Conservation (phyloP, 2,888 invertebrate species). For the Cheiracanthium punctorium region DNA sequence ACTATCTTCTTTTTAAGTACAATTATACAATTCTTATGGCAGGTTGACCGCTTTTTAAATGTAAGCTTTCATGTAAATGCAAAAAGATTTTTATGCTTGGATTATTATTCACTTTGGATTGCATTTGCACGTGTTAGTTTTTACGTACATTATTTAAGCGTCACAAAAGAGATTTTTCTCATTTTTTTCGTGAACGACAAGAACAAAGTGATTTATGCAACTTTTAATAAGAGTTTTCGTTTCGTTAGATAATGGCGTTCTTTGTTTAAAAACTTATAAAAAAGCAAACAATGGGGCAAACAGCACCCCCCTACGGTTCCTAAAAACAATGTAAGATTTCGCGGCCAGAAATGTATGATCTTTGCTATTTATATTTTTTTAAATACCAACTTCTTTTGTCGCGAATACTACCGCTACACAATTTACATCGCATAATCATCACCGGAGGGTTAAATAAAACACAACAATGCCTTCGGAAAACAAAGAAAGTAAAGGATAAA, state of each 20-base stretch:
- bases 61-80: too few relatives aligned
- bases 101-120: too few relatives aligned
- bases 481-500: not conserved
- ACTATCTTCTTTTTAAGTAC: too few relatives aligned
- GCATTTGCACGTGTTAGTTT: too few relatives aligned
- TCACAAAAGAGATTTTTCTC: too few relatives aligned
- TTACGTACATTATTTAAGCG: too few relatives aligned
- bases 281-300: not conserved
- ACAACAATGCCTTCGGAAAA: not conserved
- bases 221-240: not conserved
- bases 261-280: not conserved
- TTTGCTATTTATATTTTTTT: not conserved
- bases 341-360: not conserved
- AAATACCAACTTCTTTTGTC: not conserved
- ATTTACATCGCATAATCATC: slow-evolving; percentile 2
- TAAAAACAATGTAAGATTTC: not conserved
- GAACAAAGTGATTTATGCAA: too few relatives aligned
- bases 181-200: too few relatives aligned
- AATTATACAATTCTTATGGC: too few relatives aligned
- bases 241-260: not conserved
- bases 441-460: not conserved
- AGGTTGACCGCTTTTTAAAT: too few relatives aligned
- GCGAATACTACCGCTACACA: not conserved
- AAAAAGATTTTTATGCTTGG: too few relatives aligned
- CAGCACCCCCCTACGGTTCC: not conserved